Evolutionary conservation across 2,797 vertebrate species (phyloP).

Genomic region (Chloroceryle amazona): DNA sequence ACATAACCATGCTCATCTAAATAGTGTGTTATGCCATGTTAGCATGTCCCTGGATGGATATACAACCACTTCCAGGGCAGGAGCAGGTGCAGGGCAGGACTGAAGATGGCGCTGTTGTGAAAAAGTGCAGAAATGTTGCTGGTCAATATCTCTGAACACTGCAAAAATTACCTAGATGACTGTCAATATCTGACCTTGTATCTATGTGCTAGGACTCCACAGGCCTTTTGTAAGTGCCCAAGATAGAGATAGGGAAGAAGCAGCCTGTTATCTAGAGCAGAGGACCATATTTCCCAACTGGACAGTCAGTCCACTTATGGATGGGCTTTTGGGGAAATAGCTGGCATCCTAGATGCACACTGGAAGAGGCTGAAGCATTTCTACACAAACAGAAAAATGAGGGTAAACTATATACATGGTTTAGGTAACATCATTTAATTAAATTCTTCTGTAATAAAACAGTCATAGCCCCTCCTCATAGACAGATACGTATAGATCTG

Average conservation of each 20-base stretch:
- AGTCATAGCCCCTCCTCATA: background rate
- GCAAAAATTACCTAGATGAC: background rate
- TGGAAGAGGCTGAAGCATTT: background rate
- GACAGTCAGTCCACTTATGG: background rate
- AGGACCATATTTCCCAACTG: background rate
- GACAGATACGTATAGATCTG: background rate
- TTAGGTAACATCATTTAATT: background rate
- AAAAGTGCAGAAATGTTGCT: background rate
- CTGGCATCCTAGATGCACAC: background rate
- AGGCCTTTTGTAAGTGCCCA: accelerated
- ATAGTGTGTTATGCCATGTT: accelerated
- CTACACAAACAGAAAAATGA: background rate
- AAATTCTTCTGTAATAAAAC: background rate
- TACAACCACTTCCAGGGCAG: accelerated
- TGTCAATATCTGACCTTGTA: background rate
- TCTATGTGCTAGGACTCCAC: background rate
- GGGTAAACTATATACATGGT: background rate
- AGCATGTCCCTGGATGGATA: background rate
- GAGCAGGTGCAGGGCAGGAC: background rate
- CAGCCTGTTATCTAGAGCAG: background rate
- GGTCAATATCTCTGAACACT: background rate
- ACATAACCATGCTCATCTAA: background rate
- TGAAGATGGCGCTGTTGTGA: background rate
- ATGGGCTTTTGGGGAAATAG: background rate
- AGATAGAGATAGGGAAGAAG: background rate